Conservation (phyloP, 2,797 vertebrate species). For the Champsocephalus esox region DNA sequence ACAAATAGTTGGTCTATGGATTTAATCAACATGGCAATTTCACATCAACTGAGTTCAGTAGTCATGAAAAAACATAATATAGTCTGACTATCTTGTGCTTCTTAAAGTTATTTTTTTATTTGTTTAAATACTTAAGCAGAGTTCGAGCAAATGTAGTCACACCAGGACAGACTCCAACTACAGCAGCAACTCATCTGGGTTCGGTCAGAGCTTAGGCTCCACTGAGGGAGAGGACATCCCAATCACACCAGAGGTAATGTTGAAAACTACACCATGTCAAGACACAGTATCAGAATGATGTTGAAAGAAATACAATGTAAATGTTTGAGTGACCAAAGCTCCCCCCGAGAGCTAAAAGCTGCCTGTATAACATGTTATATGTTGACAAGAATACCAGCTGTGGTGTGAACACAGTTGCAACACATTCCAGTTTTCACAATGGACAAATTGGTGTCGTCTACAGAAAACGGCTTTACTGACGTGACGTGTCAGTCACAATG, state of each 20-base stretch:
- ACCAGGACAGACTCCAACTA: conserved; percentile 91
- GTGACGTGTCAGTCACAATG: not conserved
- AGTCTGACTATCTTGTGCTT: not conserved
- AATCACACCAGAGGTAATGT: conserved; percentile 85
- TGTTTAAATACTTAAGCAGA: conserved; percentile 74
- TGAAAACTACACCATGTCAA: not conserved
- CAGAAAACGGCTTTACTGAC: not conserved
- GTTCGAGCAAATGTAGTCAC: conserved; percentile 84
- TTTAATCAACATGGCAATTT: not conserved
- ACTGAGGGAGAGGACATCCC: conserved; percentile 87
- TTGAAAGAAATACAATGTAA: not conserved
- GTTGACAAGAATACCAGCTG: not conserved
- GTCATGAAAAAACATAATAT: not conserved
- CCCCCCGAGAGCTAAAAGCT: not conserved
- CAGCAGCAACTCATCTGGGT: conserved; percentile 92
- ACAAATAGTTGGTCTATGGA: not conserved
- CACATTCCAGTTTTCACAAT: not conserved
- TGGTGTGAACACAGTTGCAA: not conserved
- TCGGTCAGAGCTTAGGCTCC: conserved; percentile 88
- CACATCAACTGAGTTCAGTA: not conserved
- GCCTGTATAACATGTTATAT: conserved; percentile 2
- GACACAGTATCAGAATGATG: not conserved
- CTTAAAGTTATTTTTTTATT: not conserved
- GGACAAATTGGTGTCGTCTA: not conserved
- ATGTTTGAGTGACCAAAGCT: not conserved